A percentile compares a stretch with the other conserved stretches of the same genome.
phyloP scores from a whole-genome alignment of 2,888 invertebrate species.

The Cremastinae sp. region DNA sequence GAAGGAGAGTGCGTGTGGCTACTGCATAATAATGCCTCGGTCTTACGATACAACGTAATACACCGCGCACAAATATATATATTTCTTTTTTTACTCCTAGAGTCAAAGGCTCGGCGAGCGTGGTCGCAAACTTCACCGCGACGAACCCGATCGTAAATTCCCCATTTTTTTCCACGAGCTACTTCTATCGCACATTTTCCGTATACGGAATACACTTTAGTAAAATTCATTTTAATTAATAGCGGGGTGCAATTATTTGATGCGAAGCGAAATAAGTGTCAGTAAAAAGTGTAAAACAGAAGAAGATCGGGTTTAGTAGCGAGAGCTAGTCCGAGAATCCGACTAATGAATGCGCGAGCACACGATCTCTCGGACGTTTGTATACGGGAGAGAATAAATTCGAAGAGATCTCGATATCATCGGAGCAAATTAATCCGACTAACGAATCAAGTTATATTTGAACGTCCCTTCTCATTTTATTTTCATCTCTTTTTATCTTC shows the following conservation, averaged over 20 bases:
- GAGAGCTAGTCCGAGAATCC: conserved; percentile 63
- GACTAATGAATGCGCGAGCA: conserved; percentile 72
- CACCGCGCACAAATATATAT: conserved; percentile 5
- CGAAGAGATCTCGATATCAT: conserved; percentile 64
- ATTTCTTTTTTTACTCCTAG: conserved; percentile 19
- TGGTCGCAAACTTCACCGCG: no score
- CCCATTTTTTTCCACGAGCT: no score
- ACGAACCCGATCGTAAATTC: no score
- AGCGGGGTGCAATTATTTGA: no score
- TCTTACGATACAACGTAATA: no score
- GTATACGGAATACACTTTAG: no score
- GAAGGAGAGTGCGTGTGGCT: conserved; percentile 3
- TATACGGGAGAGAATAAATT: conserved; percentile 6
- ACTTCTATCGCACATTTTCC: no score
- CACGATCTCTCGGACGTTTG: conserved; percentile 57
- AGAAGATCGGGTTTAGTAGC: conserved; percentile 30
- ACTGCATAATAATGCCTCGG: conserved; percentile 41
- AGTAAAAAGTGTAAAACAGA: conserved; percentile 32
- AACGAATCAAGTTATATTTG: conserved; percentile 77
- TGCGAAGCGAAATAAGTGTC: conserved; percentile 19
- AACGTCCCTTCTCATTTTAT: conserved; percentile 63
- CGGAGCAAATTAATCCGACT: conserved; percentile 76
- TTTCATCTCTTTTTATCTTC: conserved; percentile 26
- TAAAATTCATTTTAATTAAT: no score
- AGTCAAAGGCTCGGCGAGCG: no score